Evolutionary conservation across 2,888 invertebrate genomes (phyloP).

Genomic region (Drymonia ruficornis): DNA sequence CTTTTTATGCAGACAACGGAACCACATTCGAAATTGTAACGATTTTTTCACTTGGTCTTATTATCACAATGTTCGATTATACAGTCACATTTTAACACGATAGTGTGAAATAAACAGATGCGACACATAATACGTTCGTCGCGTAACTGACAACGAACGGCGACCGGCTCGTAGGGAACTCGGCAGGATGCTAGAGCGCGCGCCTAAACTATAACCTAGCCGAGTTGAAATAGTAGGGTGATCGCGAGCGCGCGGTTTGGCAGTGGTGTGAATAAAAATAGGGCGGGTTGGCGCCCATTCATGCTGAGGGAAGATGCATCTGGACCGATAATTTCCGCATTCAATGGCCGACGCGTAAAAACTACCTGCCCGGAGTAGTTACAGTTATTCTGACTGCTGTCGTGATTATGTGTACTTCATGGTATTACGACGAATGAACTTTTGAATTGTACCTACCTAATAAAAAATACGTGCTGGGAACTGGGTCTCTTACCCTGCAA

Average conservation of each 20-base stretch:
- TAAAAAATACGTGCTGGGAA: neutral
- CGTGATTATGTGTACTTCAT: neutral
- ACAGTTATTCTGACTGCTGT: slow-evolving; percentile 34
- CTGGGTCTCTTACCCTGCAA: neutral
- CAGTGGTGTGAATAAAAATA: slow-evolving; percentile 55
- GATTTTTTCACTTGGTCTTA: slow-evolving; percentile 19
- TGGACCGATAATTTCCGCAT: slow-evolving; percentile 67
- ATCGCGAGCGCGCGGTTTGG: slow-evolving; percentile 48
- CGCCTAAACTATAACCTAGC: slow-evolving; percentile 79
- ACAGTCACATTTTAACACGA: slow-evolving; percentile 43
- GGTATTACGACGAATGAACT: neutral
- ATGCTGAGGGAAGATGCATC: slow-evolving; percentile 62
- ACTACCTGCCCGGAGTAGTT: slow-evolving; percentile 39
- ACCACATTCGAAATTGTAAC: slow-evolving; percentile 18
- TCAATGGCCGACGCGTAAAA: slow-evolving; percentile 49
- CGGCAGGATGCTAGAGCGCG: slow-evolving; percentile 66
- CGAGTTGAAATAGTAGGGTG: slow-evolving; percentile 71
- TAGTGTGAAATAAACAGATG: slow-evolving; percentile 50
- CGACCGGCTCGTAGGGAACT: slow-evolving; percentile 52
- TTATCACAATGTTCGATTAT: slow-evolving; percentile 19
- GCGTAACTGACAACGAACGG: slow-evolving; percentile 65
- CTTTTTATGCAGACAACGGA: slow-evolving; percentile 28
- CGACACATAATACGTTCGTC: slow-evolving; percentile 68
- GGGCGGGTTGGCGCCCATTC: slow-evolving; percentile 72
- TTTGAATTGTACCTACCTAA: too few species aligned